Conservation (phyloP, 2,888 invertebrate genomes). For the Sturmia bella region DNA sequence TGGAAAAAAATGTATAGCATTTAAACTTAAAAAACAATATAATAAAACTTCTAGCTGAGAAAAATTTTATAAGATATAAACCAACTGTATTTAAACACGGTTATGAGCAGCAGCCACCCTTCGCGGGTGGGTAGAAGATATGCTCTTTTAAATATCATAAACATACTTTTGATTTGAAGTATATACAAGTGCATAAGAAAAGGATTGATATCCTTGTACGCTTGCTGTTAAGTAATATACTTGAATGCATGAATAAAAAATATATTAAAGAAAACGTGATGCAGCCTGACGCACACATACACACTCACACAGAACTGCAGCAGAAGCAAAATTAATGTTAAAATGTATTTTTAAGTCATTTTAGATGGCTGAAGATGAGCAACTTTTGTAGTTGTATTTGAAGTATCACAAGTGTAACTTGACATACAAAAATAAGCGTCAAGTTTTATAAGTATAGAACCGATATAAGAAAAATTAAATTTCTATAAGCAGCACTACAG, state of each 20-base stretch:
- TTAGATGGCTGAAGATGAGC: constrained; percentile 60
- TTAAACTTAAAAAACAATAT: too few relatives aligned
- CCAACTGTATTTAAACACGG: too few relatives aligned
- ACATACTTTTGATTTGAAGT: constrained; percentile 35
- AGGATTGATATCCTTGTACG: constrained; percentile 37
- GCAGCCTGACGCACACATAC: constrained; percentile 45
- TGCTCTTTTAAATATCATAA: constrained; percentile 41
- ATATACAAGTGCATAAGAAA: neutral
- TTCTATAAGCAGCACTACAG: constrained; percentile 11
- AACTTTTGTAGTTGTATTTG: constrained; percentile 64
- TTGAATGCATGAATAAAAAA: constrained; percentile 62
- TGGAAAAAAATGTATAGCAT: too few relatives aligned
- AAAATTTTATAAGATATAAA: too few relatives aligned
- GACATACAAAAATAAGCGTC: constrained; percentile 68
- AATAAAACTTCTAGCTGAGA: too few relatives aligned
- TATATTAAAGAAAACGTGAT: constrained; percentile 61
- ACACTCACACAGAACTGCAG: neutral
- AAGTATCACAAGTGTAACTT: constrained; percentile 68
- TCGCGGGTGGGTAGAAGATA: neutral
- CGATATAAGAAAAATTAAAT: constrained; percentile 37
- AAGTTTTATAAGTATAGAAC: constrained; percentile 42
- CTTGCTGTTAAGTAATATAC: constrained; percentile 19
- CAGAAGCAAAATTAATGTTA: neutral
- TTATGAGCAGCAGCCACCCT: too few relatives aligned
- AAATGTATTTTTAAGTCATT: constrained; percentile 25